Conservation (phyloP, 2,797 vertebrate species). For the Dallia pectoralis region DNA sequence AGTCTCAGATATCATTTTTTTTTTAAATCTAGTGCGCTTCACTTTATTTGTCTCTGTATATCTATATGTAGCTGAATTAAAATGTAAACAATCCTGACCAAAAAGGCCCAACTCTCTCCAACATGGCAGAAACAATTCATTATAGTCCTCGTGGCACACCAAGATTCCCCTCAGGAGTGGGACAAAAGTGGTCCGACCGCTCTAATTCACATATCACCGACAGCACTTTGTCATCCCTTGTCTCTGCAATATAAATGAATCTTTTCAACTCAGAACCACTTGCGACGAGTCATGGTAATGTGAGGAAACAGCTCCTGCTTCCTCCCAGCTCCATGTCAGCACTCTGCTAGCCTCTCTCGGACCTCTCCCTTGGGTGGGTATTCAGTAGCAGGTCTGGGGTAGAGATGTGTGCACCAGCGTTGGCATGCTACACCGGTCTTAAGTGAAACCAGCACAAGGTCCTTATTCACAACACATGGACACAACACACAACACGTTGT, state of each 20-base stretch:
- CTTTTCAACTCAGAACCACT: background rate
- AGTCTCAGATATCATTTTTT: too few relatives aligned
- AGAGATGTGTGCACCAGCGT: slow-evolving; percentile 35
- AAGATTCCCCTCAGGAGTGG: background rate
- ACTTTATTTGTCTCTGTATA: too few relatives aligned
- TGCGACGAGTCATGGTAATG: background rate
- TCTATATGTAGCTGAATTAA: too few relatives aligned
- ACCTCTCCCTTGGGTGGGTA: background rate
- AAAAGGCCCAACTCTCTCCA: background rate
- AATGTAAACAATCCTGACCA: too few relatives aligned
- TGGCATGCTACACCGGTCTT: slow-evolving; percentile 44
- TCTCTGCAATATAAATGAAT: background rate
- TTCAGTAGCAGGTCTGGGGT: slow-evolving; percentile 1
- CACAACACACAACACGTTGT: background rate
- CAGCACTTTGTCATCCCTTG: background rate
- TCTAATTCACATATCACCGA: background rate
- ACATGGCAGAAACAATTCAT: background rate
- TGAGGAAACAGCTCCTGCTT: slow-evolving; percentile 17
- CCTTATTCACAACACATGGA: slow-evolving; percentile 3
- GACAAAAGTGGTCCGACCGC: background rate
- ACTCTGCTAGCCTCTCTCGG: background rate
- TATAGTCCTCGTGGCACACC: background rate
- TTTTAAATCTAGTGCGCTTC: too few relatives aligned
- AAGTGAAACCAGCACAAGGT: slow-evolving; percentile 1
- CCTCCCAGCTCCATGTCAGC: background rate